Conservation (phyloP, 2,888 invertebrate genomes). For the Cosmia trapezina region DNA sequence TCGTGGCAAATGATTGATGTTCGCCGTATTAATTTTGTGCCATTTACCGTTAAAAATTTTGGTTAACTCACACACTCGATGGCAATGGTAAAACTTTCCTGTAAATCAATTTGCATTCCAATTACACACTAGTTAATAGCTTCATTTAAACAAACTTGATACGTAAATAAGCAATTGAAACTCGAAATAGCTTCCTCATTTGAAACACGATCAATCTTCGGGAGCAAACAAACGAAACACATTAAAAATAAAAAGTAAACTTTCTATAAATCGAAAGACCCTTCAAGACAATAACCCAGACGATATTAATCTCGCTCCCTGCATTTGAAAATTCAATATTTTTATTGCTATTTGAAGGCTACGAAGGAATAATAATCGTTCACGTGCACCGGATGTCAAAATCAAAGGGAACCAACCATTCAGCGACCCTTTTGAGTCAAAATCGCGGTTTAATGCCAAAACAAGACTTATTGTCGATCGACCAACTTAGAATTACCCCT, state of each 20-base stretch:
- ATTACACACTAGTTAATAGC: conserved; percentile 35
- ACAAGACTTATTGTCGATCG: conserved; percentile 79
- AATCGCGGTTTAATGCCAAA: conserved; percentile 84
- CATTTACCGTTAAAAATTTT: conserved; percentile 34
- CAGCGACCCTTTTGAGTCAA: conserved; percentile 78
- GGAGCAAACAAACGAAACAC: conserved; percentile 38
- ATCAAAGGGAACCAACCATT: conserved; percentile 83
- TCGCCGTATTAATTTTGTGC: conserved; percentile 23
- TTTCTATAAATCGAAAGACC: conserved; percentile 43
- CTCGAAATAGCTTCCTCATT: conserved; percentile 23
- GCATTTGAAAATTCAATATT: conserved; percentile 73
- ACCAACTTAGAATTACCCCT: conserved; percentile 62
- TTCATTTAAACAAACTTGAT: conserved; percentile 31
- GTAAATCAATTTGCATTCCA: conserved; percentile 45
- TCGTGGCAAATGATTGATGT: conserved; percentile 27
- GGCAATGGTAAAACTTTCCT: conserved; percentile 10
- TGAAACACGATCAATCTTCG: conserved; percentile 36
- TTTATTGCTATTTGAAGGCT: conserved; percentile 75
- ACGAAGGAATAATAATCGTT: conserved; percentile 75
- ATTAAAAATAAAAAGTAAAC: conserved; percentile 36
- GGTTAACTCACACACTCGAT: conserved; percentile 19
- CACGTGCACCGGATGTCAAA: conserved; percentile 87
- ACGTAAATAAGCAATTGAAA: conserved; percentile 27
- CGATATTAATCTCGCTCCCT: conserved; percentile 65
- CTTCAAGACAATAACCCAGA: conserved; percentile 59